These are phyloP conservation scores for Archocentrus centrarchus DNA, from an alignment of 2,113 vertebrate species.

Conservation along the genomic window DNA sequence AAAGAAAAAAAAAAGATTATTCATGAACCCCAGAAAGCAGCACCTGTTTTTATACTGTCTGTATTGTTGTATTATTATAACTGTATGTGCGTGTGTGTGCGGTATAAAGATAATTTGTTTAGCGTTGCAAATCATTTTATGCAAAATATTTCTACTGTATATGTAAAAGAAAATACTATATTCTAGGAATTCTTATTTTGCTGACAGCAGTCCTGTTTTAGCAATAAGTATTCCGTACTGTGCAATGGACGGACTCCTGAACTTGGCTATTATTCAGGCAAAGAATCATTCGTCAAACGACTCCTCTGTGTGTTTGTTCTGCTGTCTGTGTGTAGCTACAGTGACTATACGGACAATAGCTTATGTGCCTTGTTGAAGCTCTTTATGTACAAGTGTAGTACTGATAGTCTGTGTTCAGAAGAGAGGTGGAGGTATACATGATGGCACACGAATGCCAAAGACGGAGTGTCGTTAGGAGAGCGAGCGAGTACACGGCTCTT, in stretches of 20 bases:
- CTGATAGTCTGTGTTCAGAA: constrained; percentile 38
- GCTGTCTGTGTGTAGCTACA: constrained; percentile 62
- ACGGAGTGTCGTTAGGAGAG: background rate
- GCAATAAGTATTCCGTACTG: constrained; percentile 74
- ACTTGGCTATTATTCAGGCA: constrained; percentile 45
- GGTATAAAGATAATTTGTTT: constrained; percentile 58
- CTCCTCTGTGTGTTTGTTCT: constrained; percentile 41
- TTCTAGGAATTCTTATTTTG: constrained; percentile 67
- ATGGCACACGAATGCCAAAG: constrained; percentile 59
- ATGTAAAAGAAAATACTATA: constrained; percentile 56
- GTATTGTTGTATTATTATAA: constrained; percentile 42
- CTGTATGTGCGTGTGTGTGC: constrained; percentile 35
- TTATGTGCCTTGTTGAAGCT: constrained; percentile 77
- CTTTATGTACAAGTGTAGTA: constrained; percentile 56
- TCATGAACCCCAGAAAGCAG: constrained; percentile 33
- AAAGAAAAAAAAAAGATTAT: constrained; percentile 3
- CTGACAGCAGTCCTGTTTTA: constrained; percentile 71
- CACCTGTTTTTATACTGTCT: constrained; percentile 74
- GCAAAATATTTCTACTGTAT: constrained; percentile 72
- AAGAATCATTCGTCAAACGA: constrained; percentile 9
- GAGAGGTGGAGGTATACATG: constrained; percentile 12
- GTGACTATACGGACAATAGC: constrained; percentile 59
- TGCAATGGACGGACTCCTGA: constrained; percentile 53
- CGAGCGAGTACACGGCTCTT: constrained; percentile 4
- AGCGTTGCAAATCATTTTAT: constrained; percentile 69